These are phyloP conservation scores for Acronicta alni DNA, from an alignment of 2,888 invertebrate genomes.

Conservation along the genomic window DNA sequence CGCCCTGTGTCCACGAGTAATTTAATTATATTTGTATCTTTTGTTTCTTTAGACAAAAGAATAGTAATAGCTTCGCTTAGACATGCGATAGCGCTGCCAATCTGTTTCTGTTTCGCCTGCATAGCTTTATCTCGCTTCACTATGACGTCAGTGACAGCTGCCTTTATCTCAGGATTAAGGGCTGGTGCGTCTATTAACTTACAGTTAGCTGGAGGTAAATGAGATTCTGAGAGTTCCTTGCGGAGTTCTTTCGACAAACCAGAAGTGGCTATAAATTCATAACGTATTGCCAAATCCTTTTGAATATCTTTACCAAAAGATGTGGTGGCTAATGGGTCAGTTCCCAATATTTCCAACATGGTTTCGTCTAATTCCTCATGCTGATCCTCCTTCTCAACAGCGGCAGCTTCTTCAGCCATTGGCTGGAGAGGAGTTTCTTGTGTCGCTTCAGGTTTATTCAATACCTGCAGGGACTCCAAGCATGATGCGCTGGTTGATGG, in stretches of 20 bases:
- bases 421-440: too few species aligned
- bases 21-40: slow-evolving; percentile 6
- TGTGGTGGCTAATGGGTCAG: too few species aligned
- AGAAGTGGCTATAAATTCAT: neutral
- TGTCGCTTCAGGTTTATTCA: neutral
- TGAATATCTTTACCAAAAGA: too few species aligned
- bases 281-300: neutral
- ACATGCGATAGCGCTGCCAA: slow-evolving; percentile 8
- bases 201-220: slow-evolving; percentile 1
- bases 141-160: slow-evolving; percentile 1
- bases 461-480: neutral
- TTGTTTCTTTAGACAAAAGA: slow-evolving; percentile 1
- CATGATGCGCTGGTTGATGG: slow-evolving; percentile 4
- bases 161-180: slow-evolving; percentile 5
- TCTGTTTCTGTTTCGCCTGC: slow-evolving; percentile 3
- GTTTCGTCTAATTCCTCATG: too few species aligned
- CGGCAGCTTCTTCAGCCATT: too few species aligned
- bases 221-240: slow-evolving; percentile 1
- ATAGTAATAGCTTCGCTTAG: slow-evolving; percentile 3
- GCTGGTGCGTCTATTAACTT: slow-evolving; percentile 7
- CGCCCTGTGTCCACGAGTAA: slow-evolving; percentile 6
- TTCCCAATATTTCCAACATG: too few species aligned
- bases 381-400: too few species aligned
- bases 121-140: slow-evolving; percentile 7
- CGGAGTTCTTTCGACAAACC: neutral